A percentile compares a stretch with the other conserved stretches of the same genome.
These are phyloP conservation scores for Erebia aethiops DNA, from an alignment of 2,888 invertebrate species.

Conservation along the genomic window DNA sequence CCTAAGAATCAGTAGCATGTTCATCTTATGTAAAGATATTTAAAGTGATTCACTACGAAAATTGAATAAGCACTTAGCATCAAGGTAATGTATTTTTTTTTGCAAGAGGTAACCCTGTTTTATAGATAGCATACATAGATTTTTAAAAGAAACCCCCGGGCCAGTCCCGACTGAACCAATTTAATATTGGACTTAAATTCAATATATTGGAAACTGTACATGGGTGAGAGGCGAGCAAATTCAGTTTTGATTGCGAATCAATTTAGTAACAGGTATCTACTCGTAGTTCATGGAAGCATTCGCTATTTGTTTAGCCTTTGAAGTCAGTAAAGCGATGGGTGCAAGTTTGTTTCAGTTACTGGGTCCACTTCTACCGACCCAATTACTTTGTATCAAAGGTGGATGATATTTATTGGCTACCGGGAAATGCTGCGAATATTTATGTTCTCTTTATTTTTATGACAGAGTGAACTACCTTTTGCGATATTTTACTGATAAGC, in stretches of 20 bases:
- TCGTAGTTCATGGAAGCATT: conserved; percentile 6
- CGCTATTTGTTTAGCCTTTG: conserved; percentile 16
- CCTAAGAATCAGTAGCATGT: too few species aligned
- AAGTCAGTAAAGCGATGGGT: conserved; percentile 8
- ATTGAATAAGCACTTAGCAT: too few species aligned
- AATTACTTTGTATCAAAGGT: conserved; percentile 13
- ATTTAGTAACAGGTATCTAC: conserved; percentile 4
- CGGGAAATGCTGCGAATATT: too few species aligned
- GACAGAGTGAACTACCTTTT: too few species aligned
- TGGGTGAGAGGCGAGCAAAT: not conserved
- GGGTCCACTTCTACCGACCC: conserved; percentile 7
- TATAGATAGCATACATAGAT: not conserved
- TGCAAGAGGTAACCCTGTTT: too few species aligned
- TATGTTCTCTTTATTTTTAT: too few species aligned
- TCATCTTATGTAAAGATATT: too few species aligned
- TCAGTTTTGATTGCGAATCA: conserved; percentile 8
- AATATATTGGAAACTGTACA: not conserved
- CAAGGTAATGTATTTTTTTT: too few species aligned
- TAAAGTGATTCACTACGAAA: too few species aligned
- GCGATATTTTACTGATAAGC: too few species aligned
- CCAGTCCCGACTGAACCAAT: conserved; percentile 2
- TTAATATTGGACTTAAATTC: not conserved
- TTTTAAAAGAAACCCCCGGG: not conserved
- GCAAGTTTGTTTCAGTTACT: conserved; percentile 17
- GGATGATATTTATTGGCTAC: not conserved